Evolutionary conservation across 2,888 invertebrate genomes (phyloP).

Genomic region (Blomia tropicalis): DNA sequence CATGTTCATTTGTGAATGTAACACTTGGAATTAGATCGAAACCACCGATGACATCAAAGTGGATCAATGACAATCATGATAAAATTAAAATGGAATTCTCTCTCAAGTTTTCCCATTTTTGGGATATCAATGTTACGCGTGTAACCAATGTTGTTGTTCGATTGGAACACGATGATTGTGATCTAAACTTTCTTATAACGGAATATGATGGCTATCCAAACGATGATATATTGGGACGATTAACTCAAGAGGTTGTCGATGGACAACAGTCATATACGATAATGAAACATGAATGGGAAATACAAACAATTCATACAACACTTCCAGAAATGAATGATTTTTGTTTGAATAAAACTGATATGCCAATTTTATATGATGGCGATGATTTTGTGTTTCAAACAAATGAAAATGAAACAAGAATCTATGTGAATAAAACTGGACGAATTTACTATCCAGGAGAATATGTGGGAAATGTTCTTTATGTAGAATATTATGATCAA

Average conservation of each 20-base stretch:
- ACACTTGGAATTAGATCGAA: background rate
- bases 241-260: background rate
- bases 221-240: background rate
- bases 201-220: background rate
- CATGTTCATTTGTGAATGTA: slow-evolving; percentile 13
- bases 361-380: slow-evolving; percentile 27
- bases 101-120: slow-evolving; percentile 22
- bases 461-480: slow-evolving; percentile 31
- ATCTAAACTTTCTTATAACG: background rate
- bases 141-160: slow-evolving; percentile 23
- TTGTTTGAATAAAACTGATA: slow-evolving; percentile 8
- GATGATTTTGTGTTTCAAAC: slow-evolving; percentile 26
- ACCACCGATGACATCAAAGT: background rate
- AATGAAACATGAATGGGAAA: background rate
- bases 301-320: slow-evolving; percentile 3
- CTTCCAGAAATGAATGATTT: slow-evolving; percentile 9
- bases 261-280: background rate
- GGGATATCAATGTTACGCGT: slow-evolving; percentile 23
- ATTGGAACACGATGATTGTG: too few species aligned
- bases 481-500: background rate
- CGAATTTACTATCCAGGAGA: slow-evolving; percentile 30
- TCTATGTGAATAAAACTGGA: slow-evolving; percentile 30
- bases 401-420: slow-evolving; percentile 15
- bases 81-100: slow-evolving; percentile 21
- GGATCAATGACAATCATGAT: background rate